Evolutionary conservation across 2,888 invertebrate species (phyloP).

Genomic region (Gonocerus acuteangulatus): DNA sequence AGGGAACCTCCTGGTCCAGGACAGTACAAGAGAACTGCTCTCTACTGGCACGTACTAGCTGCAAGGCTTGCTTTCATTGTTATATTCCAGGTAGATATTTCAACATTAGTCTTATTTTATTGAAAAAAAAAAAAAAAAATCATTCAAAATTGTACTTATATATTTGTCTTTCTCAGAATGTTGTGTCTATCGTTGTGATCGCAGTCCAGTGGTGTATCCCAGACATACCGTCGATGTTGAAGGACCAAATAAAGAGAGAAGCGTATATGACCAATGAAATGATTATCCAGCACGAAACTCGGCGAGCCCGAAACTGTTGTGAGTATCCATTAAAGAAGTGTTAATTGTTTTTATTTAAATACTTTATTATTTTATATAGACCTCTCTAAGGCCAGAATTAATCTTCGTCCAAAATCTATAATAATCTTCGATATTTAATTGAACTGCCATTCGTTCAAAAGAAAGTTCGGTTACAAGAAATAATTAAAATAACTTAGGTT

Average conservation of each 20-base stretch:
- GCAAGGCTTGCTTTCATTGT: conserved; percentile 85
- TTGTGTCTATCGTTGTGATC: conserved; percentile 84
- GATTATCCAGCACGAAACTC: conserved; percentile 63
- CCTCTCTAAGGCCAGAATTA: too few species aligned
- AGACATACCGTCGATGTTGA: conserved; percentile 75
- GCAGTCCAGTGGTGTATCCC: conserved; percentile 89
- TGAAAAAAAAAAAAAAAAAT: too few species aligned
- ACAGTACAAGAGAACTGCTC: conserved; percentile 59
- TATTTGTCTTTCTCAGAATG: too few species aligned
- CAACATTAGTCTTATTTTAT: too few species aligned
- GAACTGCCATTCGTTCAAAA: too few species aligned
- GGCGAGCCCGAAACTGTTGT: neutral
- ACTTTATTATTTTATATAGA: neutral
- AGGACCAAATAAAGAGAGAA: conserved; percentile 80
- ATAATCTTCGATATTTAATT: too few species aligned
- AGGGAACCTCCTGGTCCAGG: conserved; percentile 59
- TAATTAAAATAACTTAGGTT: too few species aligned
- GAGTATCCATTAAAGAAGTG: neutral
- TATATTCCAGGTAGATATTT: conserved; percentile 69
- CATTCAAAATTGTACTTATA: too few species aligned
- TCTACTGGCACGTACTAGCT: conserved; percentile 87
- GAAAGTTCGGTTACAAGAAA: too few species aligned
- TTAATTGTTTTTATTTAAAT: neutral
- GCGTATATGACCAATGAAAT: conserved; percentile 87
- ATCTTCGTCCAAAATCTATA: neutral